A percentile compares a stretch with the other conserved stretches of the same genome.
Evolutionary conservation across 2,797 vertebrate species (phyloP).

Genomic region (Rhinichthys osculus): DNA sequence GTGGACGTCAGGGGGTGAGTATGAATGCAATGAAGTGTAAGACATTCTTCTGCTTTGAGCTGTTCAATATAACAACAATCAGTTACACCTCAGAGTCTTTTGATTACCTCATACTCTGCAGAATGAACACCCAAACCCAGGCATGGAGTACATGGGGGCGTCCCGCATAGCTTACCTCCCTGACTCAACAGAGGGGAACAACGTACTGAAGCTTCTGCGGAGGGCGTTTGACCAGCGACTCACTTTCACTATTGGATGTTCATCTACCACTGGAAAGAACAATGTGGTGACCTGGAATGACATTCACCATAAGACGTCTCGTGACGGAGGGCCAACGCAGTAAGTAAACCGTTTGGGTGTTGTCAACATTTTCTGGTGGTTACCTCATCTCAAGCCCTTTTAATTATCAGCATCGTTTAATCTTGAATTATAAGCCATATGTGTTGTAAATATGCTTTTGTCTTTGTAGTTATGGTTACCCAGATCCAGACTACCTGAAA

Average conservation of each 20-base stretch:
- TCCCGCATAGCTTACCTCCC: constrained; percentile 76
- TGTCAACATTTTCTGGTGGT: not conserved
- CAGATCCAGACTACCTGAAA: constrained; percentile 85
- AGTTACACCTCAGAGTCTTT: not conserved
- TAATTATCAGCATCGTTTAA: not conserved
- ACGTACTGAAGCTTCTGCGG: constrained; percentile 65
- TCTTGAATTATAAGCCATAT: not conserved
- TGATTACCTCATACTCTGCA: constrained; percentile 51
- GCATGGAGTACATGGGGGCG: constrained; percentile 68
- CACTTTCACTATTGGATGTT: constrained; percentile 77
- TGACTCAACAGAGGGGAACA: constrained; percentile 68
- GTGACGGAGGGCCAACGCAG: constrained; percentile 72
- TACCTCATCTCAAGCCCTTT: not conserved
- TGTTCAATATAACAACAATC: not conserved
- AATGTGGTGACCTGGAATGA: constrained; percentile 82
- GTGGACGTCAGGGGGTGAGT: constrained; percentile 76
- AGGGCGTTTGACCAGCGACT: constrained; percentile 77
- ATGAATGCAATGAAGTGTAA: not conserved
- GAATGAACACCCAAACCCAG: constrained; percentile 77
- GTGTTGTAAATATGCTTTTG: constrained; percentile 1
- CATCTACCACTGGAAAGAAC: constrained; percentile 74
- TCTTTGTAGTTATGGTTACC: constrained; percentile 86
- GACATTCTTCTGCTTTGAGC: not conserved
- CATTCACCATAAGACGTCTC: constrained; percentile 81
- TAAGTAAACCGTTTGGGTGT: constrained; percentile 58